These are phyloP conservation scores for Rhabdophis nuchalis DNA, from an alignment of 2,797 vertebrate genomes.

Conservation along the genomic window DNA sequence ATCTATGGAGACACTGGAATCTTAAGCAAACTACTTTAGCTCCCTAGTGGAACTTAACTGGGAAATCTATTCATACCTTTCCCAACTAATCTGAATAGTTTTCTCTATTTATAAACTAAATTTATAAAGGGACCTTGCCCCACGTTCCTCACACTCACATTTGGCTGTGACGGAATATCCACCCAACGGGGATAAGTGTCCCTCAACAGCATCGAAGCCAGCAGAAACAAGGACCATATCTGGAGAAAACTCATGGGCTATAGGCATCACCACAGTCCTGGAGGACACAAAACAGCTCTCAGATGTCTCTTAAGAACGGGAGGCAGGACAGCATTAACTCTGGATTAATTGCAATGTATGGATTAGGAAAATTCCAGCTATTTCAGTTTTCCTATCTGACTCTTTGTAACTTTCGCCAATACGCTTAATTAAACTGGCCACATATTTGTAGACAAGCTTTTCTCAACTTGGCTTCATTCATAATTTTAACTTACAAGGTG, in stretches of 20 bases:
- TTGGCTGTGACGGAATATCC: conserved; percentile 94
- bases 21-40: background rate
- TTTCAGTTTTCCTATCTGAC: background rate
- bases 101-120: background rate
- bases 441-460: background rate
- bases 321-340: background rate
- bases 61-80: background rate
- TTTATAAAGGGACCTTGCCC: background rate
- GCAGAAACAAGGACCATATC: conserved; percentile 93
- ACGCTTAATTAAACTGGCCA: background rate
- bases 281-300: conserved; percentile 28
- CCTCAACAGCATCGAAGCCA: conserved; percentile 94
- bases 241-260: conserved; percentile 89
- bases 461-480: background rate
- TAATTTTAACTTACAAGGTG: background rate
- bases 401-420: background rate
- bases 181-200: conserved; percentile 90
- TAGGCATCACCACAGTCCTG: conserved; percentile 94
- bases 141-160: conserved; percentile 74
- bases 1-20: background rate
- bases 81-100: background rate
- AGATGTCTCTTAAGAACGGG: background rate
- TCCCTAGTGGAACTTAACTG: background rate
- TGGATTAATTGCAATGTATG: background rate
- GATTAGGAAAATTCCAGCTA: too few relatives aligned